Conservation (phyloP, 2,888 invertebrate genomes). For the Hyalella azteca region DNA sequence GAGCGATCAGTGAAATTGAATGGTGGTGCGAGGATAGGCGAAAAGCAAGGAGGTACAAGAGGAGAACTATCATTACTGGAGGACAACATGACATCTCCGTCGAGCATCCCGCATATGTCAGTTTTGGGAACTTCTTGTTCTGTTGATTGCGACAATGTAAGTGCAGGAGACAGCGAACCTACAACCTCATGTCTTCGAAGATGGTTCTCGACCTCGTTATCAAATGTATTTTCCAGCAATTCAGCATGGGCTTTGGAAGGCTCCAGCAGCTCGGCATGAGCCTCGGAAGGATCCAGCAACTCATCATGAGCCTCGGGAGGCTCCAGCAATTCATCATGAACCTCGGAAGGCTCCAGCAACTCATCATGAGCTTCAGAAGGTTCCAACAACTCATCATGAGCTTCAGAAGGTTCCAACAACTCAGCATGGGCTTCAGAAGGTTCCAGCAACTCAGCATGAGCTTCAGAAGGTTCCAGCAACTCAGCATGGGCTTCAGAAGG, state of each 20-base stretch:
- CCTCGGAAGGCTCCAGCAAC: neutral
- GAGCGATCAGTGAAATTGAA: no score
- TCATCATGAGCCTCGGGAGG: neutral
- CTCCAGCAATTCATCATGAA: neutral
- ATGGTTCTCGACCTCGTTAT: no score
- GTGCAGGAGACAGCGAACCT: no score
- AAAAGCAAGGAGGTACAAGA: no score
- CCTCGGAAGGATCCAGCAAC: neutral
- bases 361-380: neutral
- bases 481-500: neutral
- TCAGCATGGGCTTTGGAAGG: neutral
- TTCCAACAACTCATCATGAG: neutral
- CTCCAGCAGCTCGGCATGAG: neutral
- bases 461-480: neutral
- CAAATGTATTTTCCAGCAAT: neutral
- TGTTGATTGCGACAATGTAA: no score
- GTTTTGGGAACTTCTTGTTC: no score
- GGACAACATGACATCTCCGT: no score
- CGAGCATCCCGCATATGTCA: no score
- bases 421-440: neutral
- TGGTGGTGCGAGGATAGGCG: no score
- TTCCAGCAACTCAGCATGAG: neutral
- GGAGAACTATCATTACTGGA: no score
- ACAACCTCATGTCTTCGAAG: no score
- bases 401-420: neutral